These are phyloP conservation scores for Cecropterus lyciades DNA, from an alignment of 1,140 invertebrate genomes.

Conservation along the genomic window DNA sequence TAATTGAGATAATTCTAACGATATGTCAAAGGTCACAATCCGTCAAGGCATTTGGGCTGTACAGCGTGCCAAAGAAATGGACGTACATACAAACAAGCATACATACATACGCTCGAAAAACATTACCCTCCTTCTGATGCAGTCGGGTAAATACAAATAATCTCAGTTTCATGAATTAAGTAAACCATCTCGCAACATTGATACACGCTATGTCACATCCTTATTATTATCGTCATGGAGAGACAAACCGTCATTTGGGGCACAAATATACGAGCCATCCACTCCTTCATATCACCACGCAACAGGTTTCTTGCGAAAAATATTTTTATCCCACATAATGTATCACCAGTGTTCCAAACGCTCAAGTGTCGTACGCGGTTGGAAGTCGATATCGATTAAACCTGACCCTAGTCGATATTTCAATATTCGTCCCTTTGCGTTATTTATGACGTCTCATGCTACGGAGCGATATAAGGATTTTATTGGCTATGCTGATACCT, in stretches of 20 bases:
- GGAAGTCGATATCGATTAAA: slow-evolving; percentile 62
- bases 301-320: slow-evolving; percentile 72
- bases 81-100: no score
- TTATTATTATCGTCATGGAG: slow-evolving; percentile 4
- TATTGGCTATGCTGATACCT: slow-evolving; percentile 60
- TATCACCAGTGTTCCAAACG: slow-evolving; percentile 62
- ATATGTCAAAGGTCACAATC: no score
- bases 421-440: slow-evolving; percentile 51
- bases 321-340: slow-evolving; percentile 70
- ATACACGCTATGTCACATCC: slow-evolving; percentile 9
- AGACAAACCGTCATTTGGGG: slow-evolving; percentile 31
- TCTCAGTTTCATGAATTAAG: slow-evolving; percentile 35
- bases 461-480: slow-evolving; percentile 64
- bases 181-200: slow-evolving; percentile 24
- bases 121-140: no score
- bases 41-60: no score
- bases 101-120: no score
- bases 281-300: slow-evolving; percentile 55
- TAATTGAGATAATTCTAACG: no score
- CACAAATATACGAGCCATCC: slow-evolving; percentile 45
- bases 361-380: slow-evolving; percentile 57
- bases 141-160: no score
- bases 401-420: slow-evolving; percentile 53
- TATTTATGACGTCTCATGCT: slow-evolving; percentile 63
- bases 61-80: no score